phyloP scores from a whole-genome alignment of 2,113 vertebrate species.

The Urocolius indicus region DNA sequence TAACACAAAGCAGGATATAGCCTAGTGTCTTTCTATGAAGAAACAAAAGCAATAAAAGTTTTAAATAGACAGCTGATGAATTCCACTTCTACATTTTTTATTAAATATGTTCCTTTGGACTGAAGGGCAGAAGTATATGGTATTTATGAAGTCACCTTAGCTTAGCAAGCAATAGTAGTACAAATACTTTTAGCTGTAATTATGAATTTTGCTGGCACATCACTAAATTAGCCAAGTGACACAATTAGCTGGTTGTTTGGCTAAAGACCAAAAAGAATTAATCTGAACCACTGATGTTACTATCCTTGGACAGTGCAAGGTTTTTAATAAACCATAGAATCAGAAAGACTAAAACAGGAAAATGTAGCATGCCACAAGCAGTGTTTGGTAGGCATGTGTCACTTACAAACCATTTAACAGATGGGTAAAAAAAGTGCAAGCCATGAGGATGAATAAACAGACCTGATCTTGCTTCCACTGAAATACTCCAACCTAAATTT shows the following conservation, averaged over 20 bases:
- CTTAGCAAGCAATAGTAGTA: constrained; percentile 17
- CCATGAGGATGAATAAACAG: neutral
- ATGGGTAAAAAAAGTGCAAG: neutral
- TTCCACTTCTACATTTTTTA: neutral
- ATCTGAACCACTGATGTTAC: constrained; percentile 38
- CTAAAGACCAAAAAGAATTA: constrained; percentile 56
- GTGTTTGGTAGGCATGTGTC: neutral
- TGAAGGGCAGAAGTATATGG: neutral
- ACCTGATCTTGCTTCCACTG: neutral
- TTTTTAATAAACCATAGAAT: constrained; percentile 56
- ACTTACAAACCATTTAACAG: constrained; percentile 17
- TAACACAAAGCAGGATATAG: neutral
- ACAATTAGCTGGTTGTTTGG: constrained; percentile 55
- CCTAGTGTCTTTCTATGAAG: neutral
- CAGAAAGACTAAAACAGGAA: neutral
- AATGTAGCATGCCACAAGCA: neutral
- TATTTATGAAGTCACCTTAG: constrained; percentile 34
- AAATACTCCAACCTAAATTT: neutral
- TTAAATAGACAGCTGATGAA: neutral
- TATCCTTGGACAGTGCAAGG: constrained; percentile 3
- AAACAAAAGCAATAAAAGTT: neutral
- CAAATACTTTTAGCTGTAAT: constrained; percentile 48
- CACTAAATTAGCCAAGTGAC: constrained; percentile 63
- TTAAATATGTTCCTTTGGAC: neutral
- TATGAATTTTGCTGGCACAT: constrained; percentile 60